Base-by-base conservation (phyloP, 2,113 vertebrate genomes). In the Silurus glanis region DNA sequence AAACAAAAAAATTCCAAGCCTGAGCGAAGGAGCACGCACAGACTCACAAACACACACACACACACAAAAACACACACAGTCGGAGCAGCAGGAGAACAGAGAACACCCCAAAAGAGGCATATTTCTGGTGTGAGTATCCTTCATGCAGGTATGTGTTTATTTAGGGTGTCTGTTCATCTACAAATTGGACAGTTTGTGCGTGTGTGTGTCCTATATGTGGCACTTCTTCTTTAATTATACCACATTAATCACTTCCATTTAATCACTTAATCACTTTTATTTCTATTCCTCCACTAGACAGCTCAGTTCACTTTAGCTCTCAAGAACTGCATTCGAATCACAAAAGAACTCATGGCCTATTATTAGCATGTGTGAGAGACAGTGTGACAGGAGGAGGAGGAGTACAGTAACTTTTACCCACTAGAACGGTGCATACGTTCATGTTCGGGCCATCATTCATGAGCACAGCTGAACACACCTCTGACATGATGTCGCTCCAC, bases 121-220 rank as follows among this genome's bases (percentile, higher is more conserved):
- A 28, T 81, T 81, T 87, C 53, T 45, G n/a, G 56, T 64, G 81
- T 86, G n/a, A 85, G 69, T 84, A 61, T 85, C 76, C 80, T 16
- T 85, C 47, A 2, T 58, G 1, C 14, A 47, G 25, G 21, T 72
- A 49, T 64, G 87, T 23, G 25, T 83, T 6, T 45, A 12, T 37
- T 23, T 76, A 13, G 10, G 47, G 53, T 17, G n/a, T n/a, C 9
- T 58, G 55, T 49, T 74, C 5, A 9, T 59, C 5, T 72, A 28
- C 10, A 59, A 74, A 23, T 74, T 74, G 12, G 9, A 17, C 49
- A 47, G 82, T 8, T 9, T 58, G 45, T 16, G 19, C 25, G 25
- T 69, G 28, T 64, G 61, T 81, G 3, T 19, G 13, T 10, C 1
- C 23, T 8, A 28, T 8, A 28, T 79, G 62, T 28, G n/a, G 23